Base-by-base conservation (phyloP, 2,888 invertebrate species). In the Prosopocoilus inquinatus region DNA sequence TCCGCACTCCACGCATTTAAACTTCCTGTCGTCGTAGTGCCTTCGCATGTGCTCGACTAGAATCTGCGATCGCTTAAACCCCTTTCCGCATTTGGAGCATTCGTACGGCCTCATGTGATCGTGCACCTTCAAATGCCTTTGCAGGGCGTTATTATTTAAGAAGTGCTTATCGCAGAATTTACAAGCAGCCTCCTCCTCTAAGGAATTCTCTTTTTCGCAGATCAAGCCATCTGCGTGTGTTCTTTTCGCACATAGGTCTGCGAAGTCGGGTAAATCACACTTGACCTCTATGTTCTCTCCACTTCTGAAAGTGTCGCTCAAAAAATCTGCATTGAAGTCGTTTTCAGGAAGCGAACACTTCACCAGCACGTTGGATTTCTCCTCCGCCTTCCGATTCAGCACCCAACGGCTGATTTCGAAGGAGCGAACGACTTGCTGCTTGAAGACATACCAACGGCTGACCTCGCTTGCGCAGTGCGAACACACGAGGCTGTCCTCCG, bases 21-120 rank as follows among this genome's bases (percentile, higher is more conserved):
- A 78, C 9, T 78, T 78, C 32, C 77, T 64, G 64, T 78, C 78
- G 13, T 77, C 76, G 62, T 78, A 78, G 64, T 78, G 78, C 16
- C 77, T 77, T 15, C 78, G 63, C 49, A 76, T 62, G 68, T 78
- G 78, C 49, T 78, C 63, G 49, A 77, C 78, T 36, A 78, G 64
- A 67, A 77, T 78, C 57, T 77, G 77, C 49, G 77, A 66, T 56
- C 77, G 77, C 8, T 78, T 77, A 60, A 78, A 78, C 55, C 73
- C 75, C 64, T 78, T 78, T 16, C 77, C 77, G 52, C 78, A 78
- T 39, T 73, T 74, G 58, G 75, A 77, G 59, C 78, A 78, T 13
- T 59, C 57, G 35, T 53, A 53, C 2, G 47, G n/a, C 47, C 56
- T 60, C 12, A 38, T 7, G 2, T 16, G 9, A 15, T 41, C 41